Evolutionary conservation across 2,888 invertebrate species (phyloP).

Genomic region (Encarsia formosa): DNA sequence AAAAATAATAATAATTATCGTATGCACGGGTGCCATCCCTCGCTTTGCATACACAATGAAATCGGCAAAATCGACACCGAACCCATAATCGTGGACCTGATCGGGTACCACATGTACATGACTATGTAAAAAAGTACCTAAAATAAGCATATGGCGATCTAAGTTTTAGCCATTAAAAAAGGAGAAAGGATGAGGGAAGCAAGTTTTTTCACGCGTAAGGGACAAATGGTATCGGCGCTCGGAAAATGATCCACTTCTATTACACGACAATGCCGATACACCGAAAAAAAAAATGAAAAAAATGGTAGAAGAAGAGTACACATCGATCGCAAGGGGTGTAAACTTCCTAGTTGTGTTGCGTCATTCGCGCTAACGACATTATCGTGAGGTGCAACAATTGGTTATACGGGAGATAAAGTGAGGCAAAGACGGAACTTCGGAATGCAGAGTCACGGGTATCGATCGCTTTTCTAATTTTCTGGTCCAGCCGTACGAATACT

Average conservation of each 20-base stretch:
- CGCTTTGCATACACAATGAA: no score
- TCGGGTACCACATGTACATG: no score
- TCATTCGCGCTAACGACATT: slow-evolving; percentile 29
- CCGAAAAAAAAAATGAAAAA: slow-evolving; percentile 11
- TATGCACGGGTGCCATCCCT: no score
- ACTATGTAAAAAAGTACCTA: no score
- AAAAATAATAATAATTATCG: no score
- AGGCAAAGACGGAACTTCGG: slow-evolving; percentile 24
- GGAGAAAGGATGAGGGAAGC: no score
- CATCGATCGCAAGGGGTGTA: slow-evolving; percentile 13
- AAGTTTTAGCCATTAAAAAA: no score
- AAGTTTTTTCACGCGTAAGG: no score
- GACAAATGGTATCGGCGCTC: slow-evolving; percentile 7
- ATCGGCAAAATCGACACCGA: no score
- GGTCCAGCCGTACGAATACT: no score
- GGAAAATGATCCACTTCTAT: slow-evolving; percentile 27
- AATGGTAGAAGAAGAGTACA: background rate
- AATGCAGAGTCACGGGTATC: slow-evolving; percentile 27
- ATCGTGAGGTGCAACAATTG: slow-evolving; percentile 27
- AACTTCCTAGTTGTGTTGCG: slow-evolving; percentile 19
- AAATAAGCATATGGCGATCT: no score
- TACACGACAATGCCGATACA: slow-evolving; percentile 11
- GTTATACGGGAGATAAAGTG: slow-evolving; percentile 1
- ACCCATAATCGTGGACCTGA: no score
- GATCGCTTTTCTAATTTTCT: background rate